Evolutionary conservation across 2,888 invertebrate genomes (phyloP).

Genomic region (Orchestes rusci): DNA sequence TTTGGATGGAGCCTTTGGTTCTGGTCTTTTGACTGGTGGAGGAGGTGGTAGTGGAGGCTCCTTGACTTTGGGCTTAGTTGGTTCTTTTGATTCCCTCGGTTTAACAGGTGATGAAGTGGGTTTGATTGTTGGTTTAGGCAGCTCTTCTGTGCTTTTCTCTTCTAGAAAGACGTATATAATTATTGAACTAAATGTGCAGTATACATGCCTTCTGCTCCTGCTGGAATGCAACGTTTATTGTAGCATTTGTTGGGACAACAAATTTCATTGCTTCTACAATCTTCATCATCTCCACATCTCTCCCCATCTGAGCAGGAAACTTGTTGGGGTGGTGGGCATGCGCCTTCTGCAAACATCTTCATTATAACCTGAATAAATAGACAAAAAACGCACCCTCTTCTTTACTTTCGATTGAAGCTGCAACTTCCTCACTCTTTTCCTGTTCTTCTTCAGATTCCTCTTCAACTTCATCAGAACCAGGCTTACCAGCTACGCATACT

Average conservation of each 20-base stretch:
- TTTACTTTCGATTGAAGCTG: constrained; percentile 1
- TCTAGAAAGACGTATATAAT: too few relatives aligned
- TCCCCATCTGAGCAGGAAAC: constrained; percentile 20
- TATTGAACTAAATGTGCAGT: too few relatives aligned
- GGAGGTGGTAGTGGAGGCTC: constrained; percentile 1
- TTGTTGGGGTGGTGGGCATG: constrained; percentile 18
- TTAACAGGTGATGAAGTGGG: constrained; percentile 2
- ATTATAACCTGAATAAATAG: neutral
- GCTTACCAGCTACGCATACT: constrained; percentile 18
- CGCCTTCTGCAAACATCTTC: constrained; percentile 16
- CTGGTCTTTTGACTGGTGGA: constrained; percentile 1
- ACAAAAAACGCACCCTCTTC: constrained; percentile 20
- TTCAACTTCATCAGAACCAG: constrained; percentile 22
- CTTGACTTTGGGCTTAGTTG: constrained; percentile 6
- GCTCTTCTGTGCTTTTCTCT: constrained; percentile 26
- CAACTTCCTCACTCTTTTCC: constrained; percentile 12
- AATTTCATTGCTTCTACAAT: constrained; percentile 18
- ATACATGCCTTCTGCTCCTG: too few relatives aligned
- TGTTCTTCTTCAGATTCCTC: constrained; percentile 16
- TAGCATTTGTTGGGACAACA: constrained; percentile 26
- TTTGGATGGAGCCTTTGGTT: constrained; percentile 8
- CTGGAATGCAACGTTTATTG: constrained; percentile 18
- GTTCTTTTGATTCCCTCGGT: neutral
- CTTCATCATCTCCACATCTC: constrained; percentile 20
- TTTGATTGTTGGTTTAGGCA: neutral